Evolutionary conservation across 1,140 invertebrate genomes (phyloP), one percentile per base, ranked within the genome.

Genomic region (Galleria mellonella): DNA sequence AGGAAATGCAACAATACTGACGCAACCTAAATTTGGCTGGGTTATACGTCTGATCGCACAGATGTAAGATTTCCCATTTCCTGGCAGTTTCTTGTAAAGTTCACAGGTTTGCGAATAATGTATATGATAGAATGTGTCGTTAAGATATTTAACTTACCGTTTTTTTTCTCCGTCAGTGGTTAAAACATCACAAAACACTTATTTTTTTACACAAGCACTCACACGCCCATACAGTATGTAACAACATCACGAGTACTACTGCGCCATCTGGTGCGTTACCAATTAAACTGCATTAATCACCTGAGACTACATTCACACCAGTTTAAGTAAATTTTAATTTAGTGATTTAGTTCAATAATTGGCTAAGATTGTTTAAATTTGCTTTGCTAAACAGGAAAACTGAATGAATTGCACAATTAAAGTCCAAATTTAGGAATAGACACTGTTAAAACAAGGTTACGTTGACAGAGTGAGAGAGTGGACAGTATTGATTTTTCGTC

Each of bases 191-290:
- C 81, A 72, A 81, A 82, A 77, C 81, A 84, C 81, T 71, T 60
- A 67, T 60, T 70, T 78, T 79, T 75, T 72, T 75, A 70, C 75
- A 82, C 81, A 84, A 82, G 73, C 81, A 84, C 81, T 81, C 71
- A 81, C 77, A 82, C 81, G 77, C 81, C 81, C 81, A 71, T 79
- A 72, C 71, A 60, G 72, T 72, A 76, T 79, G 77, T 70, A 79
- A 76, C 74, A 81, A 84, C 81, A 84, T 84, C 77, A 82, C 77
- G 81, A 72, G 69, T 73, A 82, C 63, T 47, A 82, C 81, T 84
- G 74, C 79, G 77, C 75, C 79, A 69, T 78, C 79, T 84, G 72
- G 69, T 56, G 70, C 42, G 43, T 62, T 43, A 64, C 51, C 41
- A 59, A 53, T 51, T 59, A 13, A 39, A 65, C 59, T 57, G 59